Conservation (phyloP, 2,888 invertebrate species). For the Steinernema scapterisci region DNA sequence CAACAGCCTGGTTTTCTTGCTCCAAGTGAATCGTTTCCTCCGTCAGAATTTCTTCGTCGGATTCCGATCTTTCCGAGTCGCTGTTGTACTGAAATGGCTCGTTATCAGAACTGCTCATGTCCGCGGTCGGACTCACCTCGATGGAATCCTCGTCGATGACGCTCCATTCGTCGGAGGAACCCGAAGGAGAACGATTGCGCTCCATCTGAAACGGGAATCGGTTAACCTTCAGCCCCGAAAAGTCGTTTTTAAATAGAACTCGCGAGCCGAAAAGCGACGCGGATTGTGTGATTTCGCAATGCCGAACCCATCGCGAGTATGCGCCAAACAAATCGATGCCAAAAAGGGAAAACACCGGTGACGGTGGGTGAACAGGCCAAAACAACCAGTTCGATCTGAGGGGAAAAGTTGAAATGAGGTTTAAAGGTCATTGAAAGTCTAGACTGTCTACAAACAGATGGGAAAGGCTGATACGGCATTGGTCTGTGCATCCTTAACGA, state of each 20-base stretch:
- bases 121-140: not conserved
- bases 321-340: conserved; percentile 10
- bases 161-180: conserved; percentile 40
- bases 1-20: not conserved
- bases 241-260: not conserved
- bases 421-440: too few species aligned
- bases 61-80: not conserved
- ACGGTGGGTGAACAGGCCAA: too few species aligned
- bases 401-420: too few species aligned
- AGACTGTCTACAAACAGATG: too few species aligned
- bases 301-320: not conserved
- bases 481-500: too few species aligned
- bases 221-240: not conserved
- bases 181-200: conserved; percentile 34
- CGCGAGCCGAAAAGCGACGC: not conserved
- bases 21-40: conserved; percentile 18
- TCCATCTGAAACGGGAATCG: conserved; percentile 34
- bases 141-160: conserved; percentile 37
- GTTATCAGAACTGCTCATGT: not conserved
- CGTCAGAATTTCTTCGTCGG: not conserved
- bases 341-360: not conserved
- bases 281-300: conserved; percentile 13
- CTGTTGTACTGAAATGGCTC: not conserved
- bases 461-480: too few species aligned
- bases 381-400: too few species aligned